A percentile compares a stretch with the other conserved stretches of the same genome.
These are phyloP conservation scores for Bathybates hornii DNA, from an alignment of 2,113 vertebrate genomes.

Conservation along the genomic window DNA sequence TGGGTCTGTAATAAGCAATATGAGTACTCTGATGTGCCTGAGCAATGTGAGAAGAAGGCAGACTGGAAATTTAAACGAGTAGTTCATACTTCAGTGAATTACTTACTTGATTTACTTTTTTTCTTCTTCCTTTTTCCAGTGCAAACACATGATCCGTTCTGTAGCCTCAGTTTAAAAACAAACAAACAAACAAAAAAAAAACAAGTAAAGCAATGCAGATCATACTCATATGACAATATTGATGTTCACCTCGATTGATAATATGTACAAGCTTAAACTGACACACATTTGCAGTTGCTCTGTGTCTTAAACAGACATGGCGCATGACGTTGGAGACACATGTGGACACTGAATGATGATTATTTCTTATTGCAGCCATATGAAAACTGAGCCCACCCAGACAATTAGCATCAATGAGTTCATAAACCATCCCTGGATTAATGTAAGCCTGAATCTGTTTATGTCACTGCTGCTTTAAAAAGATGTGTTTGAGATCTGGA, in stretches of 20 bases:
- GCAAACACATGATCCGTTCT: not conserved
- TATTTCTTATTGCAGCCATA: constrained; percentile 66
- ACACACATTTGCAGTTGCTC: not conserved
- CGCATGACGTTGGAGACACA: not conserved
- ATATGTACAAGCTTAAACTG: not conserved
- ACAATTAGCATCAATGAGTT: constrained; percentile 89
- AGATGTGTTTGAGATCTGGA: not conserved
- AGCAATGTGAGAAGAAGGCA: constrained; percentile 77
- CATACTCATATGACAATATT: not conserved
- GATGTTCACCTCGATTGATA: not conserved
- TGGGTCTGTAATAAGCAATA: constrained; percentile 90
- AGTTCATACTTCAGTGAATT: not conserved
- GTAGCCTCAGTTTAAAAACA: not conserved
- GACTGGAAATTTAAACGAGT: not conserved
- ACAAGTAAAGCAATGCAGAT: not conserved
- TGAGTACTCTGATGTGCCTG: constrained; percentile 84
- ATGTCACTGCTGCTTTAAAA: not conserved
- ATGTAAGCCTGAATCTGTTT: constrained; percentile 68
- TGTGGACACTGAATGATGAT: not conserved
- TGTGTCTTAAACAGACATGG: not conserved
- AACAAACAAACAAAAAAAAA: not conserved
- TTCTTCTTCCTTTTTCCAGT: not conserved
- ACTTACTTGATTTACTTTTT: not conserved
- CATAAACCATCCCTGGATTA: constrained; percentile 93
- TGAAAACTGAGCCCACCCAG: constrained; percentile 89